These are phyloP conservation scores for Myrmecophaga tridactyla DNA, from an alignment of 2,113 vertebrate genomes.

Conservation along the genomic window DNA sequence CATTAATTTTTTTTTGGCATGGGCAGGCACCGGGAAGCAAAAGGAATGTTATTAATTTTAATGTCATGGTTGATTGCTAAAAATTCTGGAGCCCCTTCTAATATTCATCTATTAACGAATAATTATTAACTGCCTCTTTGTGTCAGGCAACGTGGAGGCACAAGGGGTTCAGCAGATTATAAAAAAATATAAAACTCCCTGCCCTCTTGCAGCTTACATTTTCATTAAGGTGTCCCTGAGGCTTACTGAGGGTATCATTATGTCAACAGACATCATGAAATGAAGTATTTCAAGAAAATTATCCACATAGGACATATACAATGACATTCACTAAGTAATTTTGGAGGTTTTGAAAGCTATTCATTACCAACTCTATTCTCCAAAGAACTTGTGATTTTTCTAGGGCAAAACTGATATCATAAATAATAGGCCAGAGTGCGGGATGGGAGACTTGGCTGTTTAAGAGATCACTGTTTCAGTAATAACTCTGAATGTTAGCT, in stretches of 20 bases:
- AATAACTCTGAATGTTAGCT: no score
- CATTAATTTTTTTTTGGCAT: no score
- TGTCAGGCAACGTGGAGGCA: no score
- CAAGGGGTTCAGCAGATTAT: not conserved
- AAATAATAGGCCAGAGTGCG: not conserved
- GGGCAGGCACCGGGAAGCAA: no score
- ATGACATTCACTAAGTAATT: not conserved
- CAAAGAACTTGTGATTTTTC: not conserved
- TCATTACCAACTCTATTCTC: not conserved
- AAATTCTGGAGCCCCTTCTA: not conserved
- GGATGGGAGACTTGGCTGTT: not conserved
- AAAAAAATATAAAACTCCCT: not conserved
- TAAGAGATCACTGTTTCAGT: not conserved
- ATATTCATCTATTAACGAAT: not conserved
- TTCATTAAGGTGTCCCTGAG: not conserved
- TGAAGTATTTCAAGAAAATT: not conserved
- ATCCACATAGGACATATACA: not conserved
- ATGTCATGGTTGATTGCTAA: not conserved
- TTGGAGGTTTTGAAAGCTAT: not conserved
- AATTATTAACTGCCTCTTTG: not conserved
- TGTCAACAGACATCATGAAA: not conserved
- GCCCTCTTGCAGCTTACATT: no score
- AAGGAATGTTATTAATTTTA: no score
- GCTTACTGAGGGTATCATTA: not conserved
- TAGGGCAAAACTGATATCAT: not conserved